Base-by-base conservation (phyloP, 2,797 vertebrate genomes). In the Ptychobarbus kaznakovi region DNA sequence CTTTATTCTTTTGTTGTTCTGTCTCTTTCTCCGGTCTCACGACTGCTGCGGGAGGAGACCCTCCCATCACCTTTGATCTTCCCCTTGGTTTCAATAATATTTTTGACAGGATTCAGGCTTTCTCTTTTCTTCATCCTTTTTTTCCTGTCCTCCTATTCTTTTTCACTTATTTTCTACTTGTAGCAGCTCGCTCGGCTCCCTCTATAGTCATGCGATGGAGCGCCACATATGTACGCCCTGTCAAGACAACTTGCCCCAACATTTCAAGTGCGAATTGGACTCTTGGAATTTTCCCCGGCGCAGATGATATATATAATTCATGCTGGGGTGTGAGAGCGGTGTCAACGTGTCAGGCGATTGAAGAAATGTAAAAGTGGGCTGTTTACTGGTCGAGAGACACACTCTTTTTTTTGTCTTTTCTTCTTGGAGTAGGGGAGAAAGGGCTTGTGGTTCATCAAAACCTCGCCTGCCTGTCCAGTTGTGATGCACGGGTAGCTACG, bases 241-340 rank as follows among this genome's bases (percentile, higher is more conserved):
- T 95, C 94, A 94, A 91, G 93, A 94, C 94, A 93, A 94, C 94
- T 95, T 94, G 93, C 93, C 94, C 94, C 92, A 94, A 94, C 94
- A 94, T 95, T 95, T 95, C 93, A 94, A 94, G 94, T 88, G 91
- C 91, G 95, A 93, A 93, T 94, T 94, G 94, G 94, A 96, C 94
- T 95, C 94, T 93, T 92, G 93, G 92, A 90, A 92, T 90, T 88
- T 93, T 94, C 88, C 91, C 20, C 78, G 81, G 88, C 88, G 81
- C 91, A 90, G 93, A 93, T 92, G 93, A 96, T 94, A 93, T 95
- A 92, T 95, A 96, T 96, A 95, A 96, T 96, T 96, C 95, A 96
- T 96, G 92, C 89, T 84, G 88, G 91, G 92, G 93, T 93, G 93
- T 94, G 93, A 94, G 93, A 94, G 94, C 93, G 91, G 94, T 96